Base-by-base conservation (phyloP, 2,888 invertebrate genomes). In the Eremobia ochroleuca region DNA sequence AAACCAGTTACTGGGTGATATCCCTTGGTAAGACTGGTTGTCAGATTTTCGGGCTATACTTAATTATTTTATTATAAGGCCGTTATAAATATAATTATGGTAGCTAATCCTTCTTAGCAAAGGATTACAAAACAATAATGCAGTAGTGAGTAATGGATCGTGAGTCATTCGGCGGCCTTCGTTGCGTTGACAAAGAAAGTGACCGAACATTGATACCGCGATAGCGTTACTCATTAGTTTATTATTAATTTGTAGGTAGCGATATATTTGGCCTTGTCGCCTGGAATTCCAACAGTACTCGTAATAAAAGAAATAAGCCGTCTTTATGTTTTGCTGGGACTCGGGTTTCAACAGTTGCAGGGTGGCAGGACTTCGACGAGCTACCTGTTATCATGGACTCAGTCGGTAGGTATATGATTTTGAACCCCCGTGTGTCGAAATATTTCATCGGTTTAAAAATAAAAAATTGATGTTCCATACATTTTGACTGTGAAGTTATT, bases 121-220 rank as follows among this genome's bases (percentile, higher is more conserved):
- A 9, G 34, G 1, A n/a, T n/a, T 21, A 37, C 55, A 68, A 52
- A 68, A 37, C n/a, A 21, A 31, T 8, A 40, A 5, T 37, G n/a
- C 13, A 43, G n/a, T 70, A 46, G 64, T 76, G 76, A 83, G 59
- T 73, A 73, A 43, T 58, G 43, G 58, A 49, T 21, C 31, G 18
- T 85, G 78, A 81, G 31, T 85, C 77, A 85, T 74, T 72, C n/a
- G 1, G 1, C 21, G 66, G 1, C 87, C 83, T 87, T 85, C 37
- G 46, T 72, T 77, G 76, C 37, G 46, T 72, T 77, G 76, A 84
- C 84, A 85, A 87, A 87, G 87, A 87, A 87, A 87, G 80, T 79
- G 58, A 73, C 64, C 75, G 66, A 72, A 69, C 37, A 34, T 15
- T 18, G 61, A 55, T 25, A 64, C 49, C 8, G 69, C 69, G 49